Base-by-base conservation (phyloP, 1,140 invertebrate genomes). In the Lepidurus couesii region DNA sequence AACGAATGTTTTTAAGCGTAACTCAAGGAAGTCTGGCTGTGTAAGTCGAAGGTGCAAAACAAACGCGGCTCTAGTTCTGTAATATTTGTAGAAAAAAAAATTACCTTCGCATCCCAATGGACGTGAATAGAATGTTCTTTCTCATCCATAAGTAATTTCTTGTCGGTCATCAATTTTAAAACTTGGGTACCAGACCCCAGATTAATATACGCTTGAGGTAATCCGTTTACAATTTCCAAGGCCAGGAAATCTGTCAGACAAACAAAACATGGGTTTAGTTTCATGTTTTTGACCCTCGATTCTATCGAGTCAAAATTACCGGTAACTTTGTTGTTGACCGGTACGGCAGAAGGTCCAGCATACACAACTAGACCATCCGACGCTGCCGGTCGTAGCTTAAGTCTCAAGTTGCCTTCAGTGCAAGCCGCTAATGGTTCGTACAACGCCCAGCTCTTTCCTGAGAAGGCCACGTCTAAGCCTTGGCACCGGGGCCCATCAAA, bases 401-500 rank as follows among this genome's bases (percentile, higher is more conserved):
- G 84, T 76, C 90, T 92, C 21, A 80, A 65, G 7, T 34, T 77
- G 21, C 78, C 78, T 21, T 80, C 74, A 10, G 26, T 42, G 82
- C 89, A 90, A 81, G 88, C 87, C n/a, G 87, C 84, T 10, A 95
- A 89, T 0, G 95, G 88, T 0, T 92, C 90, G 86, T 96, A 97
- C 86, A 97, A 90, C 1, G 95, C 95, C 89, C 91, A 96, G 1
- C 94, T 93, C 82, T 92, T 89, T 42, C 94, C 94, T 75, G 89
- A 88, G 86, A 98, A 98, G 65, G 92, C 92, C 80, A 97, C 91
- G 1, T 90, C 91, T 0, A 95, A 90, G 78, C 92, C 88, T 86
- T 98, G 95, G 84, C 97, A 99, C 74, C 92, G 89, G 0, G 95
- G 94, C 0, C 96, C 97, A 78, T 92, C 90, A 81, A 91, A 92